Conservation (phyloP, 2,113 vertebrate genomes). For the Aspiorhynchus laticeps region DNA sequence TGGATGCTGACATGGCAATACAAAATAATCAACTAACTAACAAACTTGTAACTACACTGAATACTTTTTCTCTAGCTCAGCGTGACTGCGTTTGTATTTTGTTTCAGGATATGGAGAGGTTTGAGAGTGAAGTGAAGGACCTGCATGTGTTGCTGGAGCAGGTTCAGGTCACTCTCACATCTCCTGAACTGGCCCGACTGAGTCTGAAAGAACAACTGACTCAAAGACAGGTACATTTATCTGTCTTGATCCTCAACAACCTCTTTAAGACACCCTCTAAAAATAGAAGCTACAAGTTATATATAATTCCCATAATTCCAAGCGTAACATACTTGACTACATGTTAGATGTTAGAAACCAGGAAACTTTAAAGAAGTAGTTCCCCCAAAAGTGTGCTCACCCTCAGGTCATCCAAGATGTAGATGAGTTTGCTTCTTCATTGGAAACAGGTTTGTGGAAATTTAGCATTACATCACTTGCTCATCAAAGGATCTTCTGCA, state of each 20-base stretch:
- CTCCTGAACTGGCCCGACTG: slow-evolving; percentile 89
- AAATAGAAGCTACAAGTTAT: neutral
- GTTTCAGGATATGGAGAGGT: slow-evolving; percentile 88
- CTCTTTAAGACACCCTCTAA: neutral
- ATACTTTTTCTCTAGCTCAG: neutral
- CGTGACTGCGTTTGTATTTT: neutral
- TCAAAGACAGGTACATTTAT: slow-evolving; percentile 86
- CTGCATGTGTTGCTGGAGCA: slow-evolving; percentile 88
- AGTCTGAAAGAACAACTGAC: slow-evolving; percentile 95
- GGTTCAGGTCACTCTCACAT: slow-evolving; percentile 86
- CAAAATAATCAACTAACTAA: no score
- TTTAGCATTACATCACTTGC: no score
- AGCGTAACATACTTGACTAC: neutral
- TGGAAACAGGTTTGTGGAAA: no score
- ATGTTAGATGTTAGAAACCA: neutral
- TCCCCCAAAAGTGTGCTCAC: no score
- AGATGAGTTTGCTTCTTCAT: neutral
- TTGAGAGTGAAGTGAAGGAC: slow-evolving; percentile 87
- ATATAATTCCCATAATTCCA: neutral
- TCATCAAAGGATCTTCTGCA: no score
- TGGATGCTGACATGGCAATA: no score
- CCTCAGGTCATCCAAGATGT: no score
- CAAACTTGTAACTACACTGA: neutral
- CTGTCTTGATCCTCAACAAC: neutral
- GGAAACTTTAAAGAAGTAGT: no score